Percentiles rank a stretch among this genome's conserved stretches.
These are phyloP conservation scores for Globicephala melas DNA, from an alignment of 2,113 vertebrate species.

Conservation along the genomic window DNA sequence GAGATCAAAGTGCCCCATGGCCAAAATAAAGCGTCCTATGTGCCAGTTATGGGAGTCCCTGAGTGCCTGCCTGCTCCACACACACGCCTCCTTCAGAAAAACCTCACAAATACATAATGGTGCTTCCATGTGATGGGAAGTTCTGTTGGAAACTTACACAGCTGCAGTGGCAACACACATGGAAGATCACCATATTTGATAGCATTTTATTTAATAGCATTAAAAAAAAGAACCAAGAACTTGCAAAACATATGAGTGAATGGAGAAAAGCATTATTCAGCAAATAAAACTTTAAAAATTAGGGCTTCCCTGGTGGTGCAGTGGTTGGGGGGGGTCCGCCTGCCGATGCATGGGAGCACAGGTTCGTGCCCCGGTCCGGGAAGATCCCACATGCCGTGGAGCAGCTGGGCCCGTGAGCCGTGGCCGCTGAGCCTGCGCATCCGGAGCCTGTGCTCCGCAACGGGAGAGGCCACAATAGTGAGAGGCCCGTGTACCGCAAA, in stretches of 20 bases:
- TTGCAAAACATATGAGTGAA: neutral
- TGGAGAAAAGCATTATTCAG: neutral
- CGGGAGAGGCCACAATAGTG: no score
- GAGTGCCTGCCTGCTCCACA: neutral
- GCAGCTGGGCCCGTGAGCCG: no score
- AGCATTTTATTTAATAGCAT: neutral
- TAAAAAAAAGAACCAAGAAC: neutral
- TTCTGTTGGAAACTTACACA: neutral
- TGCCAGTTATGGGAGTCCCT: neutral
- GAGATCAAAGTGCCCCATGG: neutral
- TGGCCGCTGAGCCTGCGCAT: no score
- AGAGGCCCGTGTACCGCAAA: no score
- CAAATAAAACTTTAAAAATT: neutral
- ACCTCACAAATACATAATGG: neutral
- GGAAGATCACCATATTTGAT: neutral
- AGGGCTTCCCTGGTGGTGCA: no score
- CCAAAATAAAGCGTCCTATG: neutral
- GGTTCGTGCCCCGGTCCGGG: rapidly evolving
- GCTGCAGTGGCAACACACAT: neutral
- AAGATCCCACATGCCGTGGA: no score
- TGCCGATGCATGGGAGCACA: no score
- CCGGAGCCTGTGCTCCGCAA: no score
- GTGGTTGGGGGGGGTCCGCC: no score
- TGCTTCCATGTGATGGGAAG: neutral
- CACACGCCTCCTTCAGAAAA: neutral